Base-by-base conservation (phyloP, 2,113 vertebrate genomes). In the Saguinus imperator region DNA sequence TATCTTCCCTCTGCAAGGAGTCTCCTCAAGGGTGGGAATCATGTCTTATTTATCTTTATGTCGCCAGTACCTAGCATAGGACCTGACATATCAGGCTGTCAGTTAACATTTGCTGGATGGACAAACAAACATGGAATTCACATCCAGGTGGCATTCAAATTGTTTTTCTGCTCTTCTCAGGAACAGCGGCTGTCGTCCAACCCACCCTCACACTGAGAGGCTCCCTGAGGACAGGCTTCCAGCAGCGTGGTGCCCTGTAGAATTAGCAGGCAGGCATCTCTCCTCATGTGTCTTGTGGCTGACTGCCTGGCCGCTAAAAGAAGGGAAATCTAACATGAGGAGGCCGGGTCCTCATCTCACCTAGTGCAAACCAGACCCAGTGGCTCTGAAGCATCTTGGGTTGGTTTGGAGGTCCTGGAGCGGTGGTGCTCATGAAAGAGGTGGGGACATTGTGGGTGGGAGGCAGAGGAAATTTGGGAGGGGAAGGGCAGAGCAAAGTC, bases 41-140 rank as follows among this genome's bases (percentile, higher is more conserved):
- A 72, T 80, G 79, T 94, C 92, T 94, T 93, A 68, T 55, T 91
- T 89, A 72, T 70, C 92, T 96, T 94, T 97, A n/a, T 87, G 81
- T 87, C 73, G 48, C 82, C 73, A 55, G 45, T 23, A 64, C 23
- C n/a, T 25, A 16, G 66, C 64, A 12, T 1, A 18, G 58, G 10
- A 12, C 82, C 37, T 64, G 61, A 58, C 5, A 9, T 8, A 9
- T 14, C 27, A 43, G 61, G 50, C 21, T 57, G 61, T 45, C 29
- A 11, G 6, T 17, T 50, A 79, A 66, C 50, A 55, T 45, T 55
- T 83, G 61, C 8, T 9, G 29, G 50, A 57, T 32, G 76, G 72
- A 37, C 72, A 82, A 21, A 37, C 50, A 73, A 66, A 37, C 50
- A 6, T 40, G 50, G 37, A n/a, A 23, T 64, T 85, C 50, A 35